Conservation (phyloP, 2,888 invertebrate species). For the Amblyjoppa proteus region DNA sequence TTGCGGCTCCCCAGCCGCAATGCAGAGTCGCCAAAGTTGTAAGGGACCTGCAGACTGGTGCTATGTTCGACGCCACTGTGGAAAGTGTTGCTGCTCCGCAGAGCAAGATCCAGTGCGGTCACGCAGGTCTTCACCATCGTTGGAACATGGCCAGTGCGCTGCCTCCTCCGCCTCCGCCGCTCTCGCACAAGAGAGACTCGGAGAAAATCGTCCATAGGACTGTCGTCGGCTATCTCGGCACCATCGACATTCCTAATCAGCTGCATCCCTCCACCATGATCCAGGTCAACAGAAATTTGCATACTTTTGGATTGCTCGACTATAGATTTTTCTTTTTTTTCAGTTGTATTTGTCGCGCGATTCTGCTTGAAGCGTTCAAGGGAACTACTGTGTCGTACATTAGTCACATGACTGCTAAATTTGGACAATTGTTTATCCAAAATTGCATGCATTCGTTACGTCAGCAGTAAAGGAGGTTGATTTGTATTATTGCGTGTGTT, state of each 20-base stretch:
- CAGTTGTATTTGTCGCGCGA: too few species aligned
- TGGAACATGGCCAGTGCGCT: slow-evolving; percentile 84
- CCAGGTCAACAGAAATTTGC: slow-evolving; percentile 82
- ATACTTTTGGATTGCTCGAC: not conserved
- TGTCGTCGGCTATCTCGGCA: slow-evolving; percentile 97
- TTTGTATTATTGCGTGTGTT: too few species aligned
- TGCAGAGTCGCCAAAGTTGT: slow-evolving; percentile 86
- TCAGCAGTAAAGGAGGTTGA: too few species aligned
- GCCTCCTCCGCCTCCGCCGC: slow-evolving; percentile 83
- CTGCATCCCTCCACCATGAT: slow-evolving; percentile 91
- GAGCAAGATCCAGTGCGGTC: slow-evolving; percentile 78
- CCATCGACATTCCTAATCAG: slow-evolving; percentile 97
- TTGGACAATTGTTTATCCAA: too few species aligned
- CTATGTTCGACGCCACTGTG: slow-evolving; percentile 84
- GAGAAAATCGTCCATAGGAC: slow-evolving; percentile 91
- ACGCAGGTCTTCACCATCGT: slow-evolving; percentile 79
- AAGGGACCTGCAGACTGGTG: slow-evolving; percentile 86
- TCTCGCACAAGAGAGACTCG: slow-evolving; percentile 81
- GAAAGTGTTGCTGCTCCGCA: slow-evolving; percentile 70
- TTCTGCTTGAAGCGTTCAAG: too few species aligned
- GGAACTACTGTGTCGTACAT: too few species aligned
- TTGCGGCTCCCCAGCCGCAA: slow-evolving; percentile 79
- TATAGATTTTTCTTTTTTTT: not conserved
- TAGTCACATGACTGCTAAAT: too few species aligned
- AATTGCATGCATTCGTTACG: too few species aligned